These are phyloP conservation scores for Cephalotes varians DNA, from an alignment of 2,888 invertebrate species.

Conservation along the genomic window DNA sequence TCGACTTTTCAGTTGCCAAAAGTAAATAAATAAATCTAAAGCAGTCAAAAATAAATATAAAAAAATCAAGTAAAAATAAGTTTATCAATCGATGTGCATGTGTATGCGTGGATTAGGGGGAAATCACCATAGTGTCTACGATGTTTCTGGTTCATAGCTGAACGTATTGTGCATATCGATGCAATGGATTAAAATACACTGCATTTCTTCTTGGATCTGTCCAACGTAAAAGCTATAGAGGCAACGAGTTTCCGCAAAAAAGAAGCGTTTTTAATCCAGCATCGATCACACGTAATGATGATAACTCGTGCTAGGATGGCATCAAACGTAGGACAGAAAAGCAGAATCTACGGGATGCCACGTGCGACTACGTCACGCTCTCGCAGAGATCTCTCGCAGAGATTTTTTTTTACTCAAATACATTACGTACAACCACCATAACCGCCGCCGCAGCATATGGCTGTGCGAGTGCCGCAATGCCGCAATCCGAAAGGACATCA, in stretches of 20 bases:
- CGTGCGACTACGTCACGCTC: conserved; percentile 57
- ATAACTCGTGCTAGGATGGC: conserved; percentile 59
- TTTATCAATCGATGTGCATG: neutral
- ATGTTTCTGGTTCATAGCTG: neutral
- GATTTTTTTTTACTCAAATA: conserved; percentile 61
- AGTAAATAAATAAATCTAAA: neutral
- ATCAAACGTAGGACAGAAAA: conserved; percentile 55
- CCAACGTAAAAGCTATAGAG: neutral
- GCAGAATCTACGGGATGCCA: conserved; percentile 51
- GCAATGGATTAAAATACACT: conserved; percentile 4
- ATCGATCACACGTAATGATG: conserved; percentile 9
- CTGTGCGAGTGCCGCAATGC: conserved; percentile 73
- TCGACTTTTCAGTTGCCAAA: neutral
- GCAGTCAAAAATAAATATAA: neutral
- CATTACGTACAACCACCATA: conserved; percentile 82
- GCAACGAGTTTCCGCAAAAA: neutral
- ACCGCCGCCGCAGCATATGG: conserved; percentile 82
- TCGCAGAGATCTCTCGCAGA: conserved; percentile 26
- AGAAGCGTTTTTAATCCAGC: conserved; percentile 40
- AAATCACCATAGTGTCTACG: conserved; percentile 1
- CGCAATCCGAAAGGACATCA: conserved; percentile 62
- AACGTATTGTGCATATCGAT: conserved; percentile 10
- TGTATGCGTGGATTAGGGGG: neutral
- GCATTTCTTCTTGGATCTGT: neutral
- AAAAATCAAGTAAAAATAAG: too few species aligned